Conservation (phyloP, 2,888 invertebrate genomes). For the Cheilosia grossa region DNA sequence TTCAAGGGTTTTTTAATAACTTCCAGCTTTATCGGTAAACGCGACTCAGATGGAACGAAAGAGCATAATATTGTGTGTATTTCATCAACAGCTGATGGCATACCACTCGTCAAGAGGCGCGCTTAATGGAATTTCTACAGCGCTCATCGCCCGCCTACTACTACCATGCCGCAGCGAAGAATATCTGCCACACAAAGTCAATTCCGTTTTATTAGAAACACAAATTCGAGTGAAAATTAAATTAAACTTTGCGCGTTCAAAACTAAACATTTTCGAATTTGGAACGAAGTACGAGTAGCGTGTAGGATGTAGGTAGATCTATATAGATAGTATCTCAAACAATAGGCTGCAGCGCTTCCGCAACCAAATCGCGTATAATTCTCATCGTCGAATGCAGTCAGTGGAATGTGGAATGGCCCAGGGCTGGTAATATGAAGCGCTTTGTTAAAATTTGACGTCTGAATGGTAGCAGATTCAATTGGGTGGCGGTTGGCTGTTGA, state of each 20-base stretch:
- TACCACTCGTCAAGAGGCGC: conserved; percentile 2
- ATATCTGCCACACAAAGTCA: conserved; percentile 39
- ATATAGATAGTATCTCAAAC: conserved; percentile 13
- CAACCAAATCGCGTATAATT: conserved; percentile 3
- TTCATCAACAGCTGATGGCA: conserved; percentile 45
- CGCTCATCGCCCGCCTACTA: background rate
- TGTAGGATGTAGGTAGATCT: too few species aligned
- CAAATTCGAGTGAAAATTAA: conserved; percentile 54
- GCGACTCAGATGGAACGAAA: conserved; percentile 15
- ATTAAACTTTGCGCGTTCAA: conserved; percentile 49
- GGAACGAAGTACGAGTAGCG: background rate
- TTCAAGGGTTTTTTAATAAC: conserved; percentile 44
- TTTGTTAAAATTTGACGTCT: conserved; percentile 35
- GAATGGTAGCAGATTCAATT: conserved; percentile 2
- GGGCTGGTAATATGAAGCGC: conserved; percentile 27
- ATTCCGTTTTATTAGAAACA: conserved; percentile 47
- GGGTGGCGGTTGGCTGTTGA: background rate
- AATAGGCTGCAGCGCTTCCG: conserved; percentile 17
- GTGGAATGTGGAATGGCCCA: background rate
- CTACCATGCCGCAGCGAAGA: background rate
- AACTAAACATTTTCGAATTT: conserved; percentile 52
- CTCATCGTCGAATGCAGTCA: conserved; percentile 2
- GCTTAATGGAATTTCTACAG: conserved; percentile 12
- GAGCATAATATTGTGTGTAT: conserved; percentile 13
- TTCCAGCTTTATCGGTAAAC: conserved; percentile 33